These are phyloP conservation scores for Hydrolagus colliei DNA, from an alignment of 2,797 vertebrate species.

Conservation along the genomic window DNA sequence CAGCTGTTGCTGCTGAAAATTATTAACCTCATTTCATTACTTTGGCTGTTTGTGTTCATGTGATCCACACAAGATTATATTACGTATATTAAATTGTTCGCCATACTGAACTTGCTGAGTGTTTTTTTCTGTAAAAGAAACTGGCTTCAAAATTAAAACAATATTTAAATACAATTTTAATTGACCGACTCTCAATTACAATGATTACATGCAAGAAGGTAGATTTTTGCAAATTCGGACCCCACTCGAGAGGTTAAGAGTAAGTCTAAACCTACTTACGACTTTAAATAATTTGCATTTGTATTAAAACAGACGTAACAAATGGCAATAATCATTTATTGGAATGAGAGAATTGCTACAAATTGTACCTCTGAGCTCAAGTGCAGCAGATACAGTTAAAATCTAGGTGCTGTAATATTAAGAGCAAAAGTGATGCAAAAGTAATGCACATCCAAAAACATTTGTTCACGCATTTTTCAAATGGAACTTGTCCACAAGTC, in stretches of 20 bases:
- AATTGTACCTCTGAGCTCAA: constrained; percentile 23
- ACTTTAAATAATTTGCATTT: neutral
- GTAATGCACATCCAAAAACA: constrained; percentile 3
- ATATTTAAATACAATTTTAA: too few relatives aligned
- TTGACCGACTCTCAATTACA: too few relatives aligned
- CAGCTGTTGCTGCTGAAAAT: too few relatives aligned
- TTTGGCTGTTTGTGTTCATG: neutral
- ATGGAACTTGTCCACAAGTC: neutral
- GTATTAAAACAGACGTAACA: constrained; percentile 17
- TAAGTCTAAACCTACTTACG: too few relatives aligned
- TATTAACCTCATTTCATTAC: too few relatives aligned
- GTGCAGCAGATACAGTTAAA: constrained; percentile 20
- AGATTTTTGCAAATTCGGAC: too few relatives aligned
- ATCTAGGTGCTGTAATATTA: neutral
- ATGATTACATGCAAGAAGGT: too few relatives aligned
- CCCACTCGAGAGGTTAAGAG: too few relatives aligned
- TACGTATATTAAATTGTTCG: neutral
- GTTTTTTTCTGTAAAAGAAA: neutral
- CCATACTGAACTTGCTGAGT: neutral
- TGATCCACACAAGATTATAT: neutral
- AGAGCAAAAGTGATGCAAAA: constrained; percentile 18
- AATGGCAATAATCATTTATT: constrained; percentile 27
- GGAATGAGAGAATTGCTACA: constrained; percentile 28
- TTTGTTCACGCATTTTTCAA: neutral
- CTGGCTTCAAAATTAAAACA: too few relatives aligned